These are phyloP conservation scores for Scaptomyza graminum DNA, from an alignment of 1,140 invertebrate genomes.

Conservation along the genomic window DNA sequence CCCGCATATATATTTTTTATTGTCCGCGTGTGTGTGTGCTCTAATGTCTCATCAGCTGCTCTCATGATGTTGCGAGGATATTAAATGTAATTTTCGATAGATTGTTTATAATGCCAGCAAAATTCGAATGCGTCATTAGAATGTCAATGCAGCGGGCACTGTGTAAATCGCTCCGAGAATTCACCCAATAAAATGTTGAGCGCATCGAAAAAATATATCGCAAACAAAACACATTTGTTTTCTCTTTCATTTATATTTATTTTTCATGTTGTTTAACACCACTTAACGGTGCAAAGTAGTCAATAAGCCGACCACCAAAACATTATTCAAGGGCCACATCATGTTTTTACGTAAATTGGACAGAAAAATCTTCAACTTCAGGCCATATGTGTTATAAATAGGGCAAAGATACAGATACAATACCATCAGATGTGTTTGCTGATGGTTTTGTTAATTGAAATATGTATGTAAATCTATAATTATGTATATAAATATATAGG, in stretches of 20 bases:
- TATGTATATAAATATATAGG: too few species aligned
- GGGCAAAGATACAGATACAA: too few species aligned
- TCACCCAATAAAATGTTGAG: slow-evolving; percentile 38
- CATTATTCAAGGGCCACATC: background rate
- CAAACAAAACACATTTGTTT: slow-evolving; percentile 30
- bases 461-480: too few species aligned
- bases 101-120: slow-evolving; percentile 67
- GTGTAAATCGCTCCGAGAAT: slow-evolving; percentile 33
- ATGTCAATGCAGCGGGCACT: slow-evolving; percentile 31
- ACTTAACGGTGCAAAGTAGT: slow-evolving; percentile 65
- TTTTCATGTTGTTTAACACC: slow-evolving; percentile 55
- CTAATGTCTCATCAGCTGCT: slow-evolving; percentile 53
- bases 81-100: slow-evolving; percentile 33
- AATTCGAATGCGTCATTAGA: slow-evolving; percentile 29
- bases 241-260: slow-evolving; percentile 5
- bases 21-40: slow-evolving; percentile 29
- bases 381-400: too few species aligned
- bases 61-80: slow-evolving; percentile 41
- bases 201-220: slow-evolving; percentile 39
- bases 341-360: too few species aligned
- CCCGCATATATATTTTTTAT: slow-evolving; percentile 46
- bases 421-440: too few species aligned
- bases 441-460: too few species aligned
- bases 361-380: too few species aligned
- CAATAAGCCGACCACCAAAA: slow-evolving; percentile 53